Percentiles rank a stretch among this genome's conserved stretches.
Conservation (phyloP, 2,113 vertebrate genomes). For the Machaerirhynchus nigripectus region DNA sequence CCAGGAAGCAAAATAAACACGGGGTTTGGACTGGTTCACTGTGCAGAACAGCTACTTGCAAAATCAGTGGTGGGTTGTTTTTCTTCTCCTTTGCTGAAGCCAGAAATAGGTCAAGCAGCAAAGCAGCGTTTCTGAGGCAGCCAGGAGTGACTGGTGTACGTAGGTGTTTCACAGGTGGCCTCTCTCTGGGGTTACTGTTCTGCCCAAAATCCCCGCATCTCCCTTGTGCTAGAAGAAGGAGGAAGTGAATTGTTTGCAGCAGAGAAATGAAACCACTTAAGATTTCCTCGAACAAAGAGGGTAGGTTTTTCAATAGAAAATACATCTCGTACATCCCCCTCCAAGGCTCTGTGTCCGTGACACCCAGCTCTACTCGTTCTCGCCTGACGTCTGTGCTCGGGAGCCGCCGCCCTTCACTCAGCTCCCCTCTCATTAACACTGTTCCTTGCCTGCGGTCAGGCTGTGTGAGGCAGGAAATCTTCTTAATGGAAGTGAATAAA, state of each 20-base stretch:
- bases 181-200: slow-evolving; percentile 39
- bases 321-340: background rate
- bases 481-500: background rate
- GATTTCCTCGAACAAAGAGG: slow-evolving; percentile 2
- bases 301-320: background rate
- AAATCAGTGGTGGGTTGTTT: slow-evolving; percentile 24
- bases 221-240: slow-evolving; percentile 36
- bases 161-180: slow-evolving; percentile 54
- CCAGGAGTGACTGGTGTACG: background rate
- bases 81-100: background rate
- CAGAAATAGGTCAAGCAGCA: slow-evolving; percentile 61
- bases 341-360: background rate
- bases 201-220: slow-evolving; percentile 15
- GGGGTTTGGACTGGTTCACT: background rate
- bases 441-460: background rate
- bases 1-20: slow-evolving; percentile 7
- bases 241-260: slow-evolving; percentile 52
- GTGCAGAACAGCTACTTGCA: background rate
- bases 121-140: slow-evolving; percentile 21
- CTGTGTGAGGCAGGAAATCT: background rate
- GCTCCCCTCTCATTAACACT: background rate
- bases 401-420: background rate
- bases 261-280: slow-evolving; percentile 37
- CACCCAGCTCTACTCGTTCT: background rate
- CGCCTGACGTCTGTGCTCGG: background rate